Evolutionary conservation across 2,113 vertebrate genomes (phyloP), one percentile per base, ranked within the genome.

Genomic region (Aramus guarauna): DNA sequence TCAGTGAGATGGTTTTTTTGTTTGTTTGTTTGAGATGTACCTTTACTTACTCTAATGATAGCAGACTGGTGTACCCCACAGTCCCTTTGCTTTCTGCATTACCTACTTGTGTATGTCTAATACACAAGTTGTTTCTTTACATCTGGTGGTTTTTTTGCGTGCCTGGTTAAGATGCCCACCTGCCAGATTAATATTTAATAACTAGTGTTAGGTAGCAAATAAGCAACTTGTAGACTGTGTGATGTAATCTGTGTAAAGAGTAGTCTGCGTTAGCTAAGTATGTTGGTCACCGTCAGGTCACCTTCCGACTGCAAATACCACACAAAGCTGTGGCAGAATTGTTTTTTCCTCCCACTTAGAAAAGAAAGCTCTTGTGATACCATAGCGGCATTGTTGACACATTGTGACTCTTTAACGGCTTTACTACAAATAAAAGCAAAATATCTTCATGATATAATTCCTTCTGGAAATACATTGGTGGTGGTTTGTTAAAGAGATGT

Each of bases 161-260:
- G 66, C 83, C 76, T 92, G 53, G 24, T 87, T 91, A 85, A 60
- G 75, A 11, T 77, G 56, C 62, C 69, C 15, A 9, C 62, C 62
- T 45, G 78, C 94, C 93, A 85, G 86, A 69, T 91, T 78, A 94
- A 94, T 96, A 90, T 96, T 97, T 96, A 97, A 96, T 96, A 94
- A 93, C 59, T 93, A 27, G 37, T 71, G 91, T 85, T 89, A 88
- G 88, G 95, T 82, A 96, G 92, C 94, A 95, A 96, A 97, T 95
- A 94, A 91, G 47, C 92, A 94, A 56, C 77, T 6, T 9, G 43
- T 88, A 97, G 95, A 52, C 76, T 67, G 50, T 88, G 43, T 91
- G 90, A 88, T 76, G 73, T 79, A 68, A 79, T 69, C 55, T 80
- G 15, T 75, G 48, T 81, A 62, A 45, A 75, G 60, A 67, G 52